phyloP scores from a whole-genome alignment of 2,797 vertebrate species.

The Loriculus beryllinus region DNA sequence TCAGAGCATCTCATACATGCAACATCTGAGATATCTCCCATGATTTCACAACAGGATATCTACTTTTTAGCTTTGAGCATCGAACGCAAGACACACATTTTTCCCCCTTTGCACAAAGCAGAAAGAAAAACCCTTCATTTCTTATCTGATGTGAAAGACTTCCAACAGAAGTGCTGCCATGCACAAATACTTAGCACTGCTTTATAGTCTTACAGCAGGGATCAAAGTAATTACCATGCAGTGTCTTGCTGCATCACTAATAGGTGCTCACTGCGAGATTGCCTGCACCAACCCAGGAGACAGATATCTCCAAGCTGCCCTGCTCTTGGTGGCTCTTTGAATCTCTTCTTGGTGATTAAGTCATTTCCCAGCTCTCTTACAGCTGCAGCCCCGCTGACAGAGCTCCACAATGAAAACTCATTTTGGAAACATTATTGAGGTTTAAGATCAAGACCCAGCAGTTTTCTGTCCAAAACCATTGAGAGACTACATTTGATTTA shows the following conservation, averaged over 20 bases:
- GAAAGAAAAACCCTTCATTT: not conserved
- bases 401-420: not conserved
- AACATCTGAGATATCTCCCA: not conserved
- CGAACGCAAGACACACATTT: not conserved
- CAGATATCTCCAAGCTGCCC: not conserved
- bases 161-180: not conserved
- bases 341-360: not conserved
- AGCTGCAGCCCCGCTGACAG: not conserved
- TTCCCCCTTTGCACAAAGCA: not conserved
- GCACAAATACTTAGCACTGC: not conserved
- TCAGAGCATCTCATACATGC: not conserved
- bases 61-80: not conserved
- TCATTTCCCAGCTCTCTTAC: not conserved
- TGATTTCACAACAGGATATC: not conserved
- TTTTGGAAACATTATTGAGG: not conserved
- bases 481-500: not conserved
- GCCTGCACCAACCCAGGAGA: not conserved
- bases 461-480: conserved; percentile 11
- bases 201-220: not conserved
- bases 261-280: not conserved
- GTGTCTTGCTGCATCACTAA: not conserved
- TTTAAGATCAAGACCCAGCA: conserved; percentile 28
- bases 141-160: not conserved
- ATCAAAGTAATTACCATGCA: not conserved
- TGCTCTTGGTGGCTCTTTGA: not conserved